Conservation (phyloP, 92 coral and sea anemone species). For the Parazoanthus darwini region DNA sequence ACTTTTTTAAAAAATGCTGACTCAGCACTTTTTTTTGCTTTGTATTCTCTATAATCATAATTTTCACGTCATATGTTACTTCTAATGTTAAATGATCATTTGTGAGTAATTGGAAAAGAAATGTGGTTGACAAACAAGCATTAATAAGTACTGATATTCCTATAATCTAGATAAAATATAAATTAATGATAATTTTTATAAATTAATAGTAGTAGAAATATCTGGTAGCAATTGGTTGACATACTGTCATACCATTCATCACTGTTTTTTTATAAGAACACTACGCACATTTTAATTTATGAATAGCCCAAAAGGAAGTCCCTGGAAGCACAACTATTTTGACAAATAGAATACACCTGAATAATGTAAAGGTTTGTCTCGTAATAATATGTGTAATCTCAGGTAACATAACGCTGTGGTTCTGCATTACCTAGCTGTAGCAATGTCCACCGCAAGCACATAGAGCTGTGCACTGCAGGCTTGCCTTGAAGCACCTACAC, state of each 20-base stretch:
- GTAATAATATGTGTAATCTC: conserved; percentile 26
- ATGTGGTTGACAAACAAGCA: neutral
- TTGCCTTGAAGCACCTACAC: conserved; percentile 53
- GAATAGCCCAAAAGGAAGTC: neutral
- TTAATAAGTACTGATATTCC: too few relatives aligned
- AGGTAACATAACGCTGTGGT: conserved; percentile 15
- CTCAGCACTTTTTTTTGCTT: neutral
- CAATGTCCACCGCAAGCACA: conserved; percentile 54
- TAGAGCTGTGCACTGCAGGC: neutral
- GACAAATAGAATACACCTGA: conserved; percentile 19
- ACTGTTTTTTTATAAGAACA: too few relatives aligned
- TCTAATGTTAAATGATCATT: conserved; percentile 1
- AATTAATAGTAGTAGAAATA: conserved; percentile 26
- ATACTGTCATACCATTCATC: neutral
- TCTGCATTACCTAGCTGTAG: conserved; percentile 42
- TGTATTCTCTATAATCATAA: neutral
- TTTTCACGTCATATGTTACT: conserved; percentile 10
- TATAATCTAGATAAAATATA: too few relatives aligned
- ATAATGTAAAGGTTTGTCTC: conserved; percentile 28
- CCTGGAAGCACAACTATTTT: conserved; percentile 16
- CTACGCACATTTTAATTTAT: conserved; percentile 19
- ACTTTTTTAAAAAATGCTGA: neutral
- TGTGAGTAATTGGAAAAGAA: neutral
- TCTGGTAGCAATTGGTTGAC: conserved; percentile 23
- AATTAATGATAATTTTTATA: too few relatives aligned